These are phyloP conservation scores for Ephestia elutella DNA, from an alignment of 1,140 invertebrate species.

Conservation along the genomic window DNA sequence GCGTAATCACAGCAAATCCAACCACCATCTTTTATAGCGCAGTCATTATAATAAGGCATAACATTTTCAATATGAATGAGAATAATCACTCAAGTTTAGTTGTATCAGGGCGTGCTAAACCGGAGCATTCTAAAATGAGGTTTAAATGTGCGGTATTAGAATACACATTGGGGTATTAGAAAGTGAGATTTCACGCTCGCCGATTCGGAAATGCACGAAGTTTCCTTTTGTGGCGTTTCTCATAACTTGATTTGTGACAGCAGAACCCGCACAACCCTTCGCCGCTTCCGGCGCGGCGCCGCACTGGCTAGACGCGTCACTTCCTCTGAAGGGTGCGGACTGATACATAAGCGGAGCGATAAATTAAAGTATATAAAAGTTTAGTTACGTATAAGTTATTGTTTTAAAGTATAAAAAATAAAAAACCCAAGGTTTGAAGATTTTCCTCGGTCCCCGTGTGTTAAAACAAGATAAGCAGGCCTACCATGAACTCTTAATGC, in stretches of 20 bases:
- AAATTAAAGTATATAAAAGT: neutral
- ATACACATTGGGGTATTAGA: slow-evolving; percentile 34
- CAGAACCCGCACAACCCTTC: slow-evolving; percentile 53
- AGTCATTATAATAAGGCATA: neutral
- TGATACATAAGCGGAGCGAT: neutral
- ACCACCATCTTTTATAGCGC: slow-evolving; percentile 8
- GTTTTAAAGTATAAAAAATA: neutral
- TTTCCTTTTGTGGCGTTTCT: slow-evolving; percentile 72
- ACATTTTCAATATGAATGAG: slow-evolving; percentile 31
- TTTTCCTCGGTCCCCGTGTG: no score
- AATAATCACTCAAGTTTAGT: slow-evolving; percentile 25
- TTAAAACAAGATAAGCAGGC: no score
- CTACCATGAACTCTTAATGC: no score
- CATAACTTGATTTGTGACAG: slow-evolving; percentile 72
- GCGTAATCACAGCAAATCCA: neutral
- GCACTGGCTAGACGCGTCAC: slow-evolving; percentile 58
- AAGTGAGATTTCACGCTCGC: slow-evolving; percentile 61
- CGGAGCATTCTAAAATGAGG: neutral
- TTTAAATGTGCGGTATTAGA: slow-evolving; percentile 39
- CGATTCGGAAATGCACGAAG: slow-evolving; percentile 68
- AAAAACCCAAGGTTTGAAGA: no score
- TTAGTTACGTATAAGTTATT: neutral
- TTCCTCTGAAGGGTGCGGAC: slow-evolving; percentile 33
- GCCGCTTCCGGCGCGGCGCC: slow-evolving; percentile 60
- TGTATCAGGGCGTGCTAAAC: slow-evolving; percentile 20